Base-by-base conservation (phyloP, 2,888 invertebrate species). In the Antheraea yamamai region DNA sequence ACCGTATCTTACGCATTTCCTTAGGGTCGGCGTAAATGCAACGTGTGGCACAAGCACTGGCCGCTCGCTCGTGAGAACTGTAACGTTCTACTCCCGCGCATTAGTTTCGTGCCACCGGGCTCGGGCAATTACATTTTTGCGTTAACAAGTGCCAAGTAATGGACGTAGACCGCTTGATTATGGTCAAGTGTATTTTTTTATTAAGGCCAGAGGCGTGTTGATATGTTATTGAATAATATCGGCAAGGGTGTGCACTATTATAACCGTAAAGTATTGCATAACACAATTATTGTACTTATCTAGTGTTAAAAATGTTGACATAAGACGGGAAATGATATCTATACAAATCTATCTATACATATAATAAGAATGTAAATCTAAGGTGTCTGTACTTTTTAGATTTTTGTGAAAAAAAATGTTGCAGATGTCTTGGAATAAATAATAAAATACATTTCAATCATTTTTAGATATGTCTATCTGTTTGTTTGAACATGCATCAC, bases 1-100 rank as follows among this genome's bases (percentile, higher is more conserved):
- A 94, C 90, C 95, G 91, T 92, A 91, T 88, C 92, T 84, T 92
- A 88, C 89, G 81, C 81, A 82, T 84, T 90, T 86, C 89, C 88
- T 92, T 90, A 83, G 89, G 89, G 88, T 80, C 80, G 81, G 87
- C 87, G 85, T 80, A 82, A 85, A 66, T 66, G 30, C 64, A 66
- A 85, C 85, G 84, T 86, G 83, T 82, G 83, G 80, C 79, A 74
- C 73, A 76, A 47, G 61, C 78, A 79, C 66, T 76, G 76, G 76
- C 80, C 61, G 61, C 61, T 6, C 78, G 78, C 61, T 30, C 92
- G 92, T 94, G 94, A 90, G 94, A 94, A 94, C 87, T 84, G 79
- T 88, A 89, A 90, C 88, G 88, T 86, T n/a, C 73, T 61, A 85
- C 85, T 84, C 83, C 79, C 77, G 79, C 77, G 83, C 89, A 91